Conservation (phyloP, 2,797 vertebrate genomes). For the Sebastes iracundus region DNA sequence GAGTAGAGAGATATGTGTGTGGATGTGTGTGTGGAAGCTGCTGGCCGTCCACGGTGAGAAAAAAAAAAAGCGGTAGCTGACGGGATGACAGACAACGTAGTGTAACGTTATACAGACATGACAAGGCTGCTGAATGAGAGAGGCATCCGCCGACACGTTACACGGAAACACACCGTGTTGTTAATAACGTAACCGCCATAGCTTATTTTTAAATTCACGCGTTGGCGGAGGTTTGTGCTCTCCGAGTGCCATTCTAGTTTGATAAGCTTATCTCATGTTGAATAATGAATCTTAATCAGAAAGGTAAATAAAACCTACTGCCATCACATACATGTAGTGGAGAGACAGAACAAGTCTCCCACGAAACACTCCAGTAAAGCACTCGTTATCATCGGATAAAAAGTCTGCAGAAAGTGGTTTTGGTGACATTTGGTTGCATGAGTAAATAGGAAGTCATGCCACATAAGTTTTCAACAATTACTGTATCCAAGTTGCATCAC, state of each 20-base stretch:
- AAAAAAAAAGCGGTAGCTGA: too few species aligned
- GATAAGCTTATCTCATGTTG: not conserved
- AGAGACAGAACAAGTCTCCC: not conserved
- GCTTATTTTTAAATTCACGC: too few species aligned
- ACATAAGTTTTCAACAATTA: not conserved
- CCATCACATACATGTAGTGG: not conserved
- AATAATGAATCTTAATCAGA: not conserved
- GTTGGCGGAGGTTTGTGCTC: too few species aligned
- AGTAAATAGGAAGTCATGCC: not conserved
- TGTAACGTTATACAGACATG: too few species aligned
- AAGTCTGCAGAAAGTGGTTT: not conserved
- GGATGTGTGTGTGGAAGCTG: too few species aligned
- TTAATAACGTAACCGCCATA: too few species aligned
- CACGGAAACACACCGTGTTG: too few species aligned
- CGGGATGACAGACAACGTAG: too few species aligned
- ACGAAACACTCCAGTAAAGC: not conserved
- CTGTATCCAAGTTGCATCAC: not conserved
- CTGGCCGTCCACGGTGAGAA: too few species aligned
- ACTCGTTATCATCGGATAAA: not conserved
- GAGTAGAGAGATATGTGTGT: too few species aligned
- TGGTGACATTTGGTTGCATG: not conserved
- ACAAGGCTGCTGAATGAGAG: too few species aligned
- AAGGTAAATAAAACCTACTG: not conserved
- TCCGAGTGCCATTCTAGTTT: not conserved
- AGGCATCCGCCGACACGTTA: too few species aligned